These are phyloP conservation scores for Muscicapa adusta DNA, from an alignment of 2,113 vertebrate genomes.

Conservation along the genomic window DNA sequence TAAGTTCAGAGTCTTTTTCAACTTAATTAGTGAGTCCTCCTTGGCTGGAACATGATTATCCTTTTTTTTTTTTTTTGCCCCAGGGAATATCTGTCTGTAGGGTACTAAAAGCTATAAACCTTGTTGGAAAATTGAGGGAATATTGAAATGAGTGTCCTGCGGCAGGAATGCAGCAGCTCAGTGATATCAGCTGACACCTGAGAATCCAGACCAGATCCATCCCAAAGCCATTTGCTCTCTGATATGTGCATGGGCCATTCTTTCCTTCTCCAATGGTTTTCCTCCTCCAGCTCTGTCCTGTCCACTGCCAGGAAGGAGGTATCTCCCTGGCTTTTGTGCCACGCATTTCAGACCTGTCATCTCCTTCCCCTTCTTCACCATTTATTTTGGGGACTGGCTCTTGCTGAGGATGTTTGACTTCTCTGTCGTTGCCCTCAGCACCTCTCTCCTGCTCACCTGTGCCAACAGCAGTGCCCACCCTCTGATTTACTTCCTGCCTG, in stretches of 20 bases:
- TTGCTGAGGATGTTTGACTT: too few relatives aligned
- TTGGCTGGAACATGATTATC: neutral
- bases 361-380: too few relatives aligned
- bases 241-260: neutral
- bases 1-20: neutral
- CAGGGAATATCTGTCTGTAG: neutral
- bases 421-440: too few relatives aligned
- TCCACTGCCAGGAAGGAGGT: neutral
- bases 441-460: too few relatives aligned
- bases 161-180: neutral
- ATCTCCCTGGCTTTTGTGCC: neutral
- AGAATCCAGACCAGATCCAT: neutral
- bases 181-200: neutral
- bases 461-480: too few relatives aligned
- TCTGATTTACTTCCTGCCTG: too few relatives aligned
- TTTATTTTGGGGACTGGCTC: too few relatives aligned
- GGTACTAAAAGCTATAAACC: neutral
- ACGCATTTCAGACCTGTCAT: fast-evolving
- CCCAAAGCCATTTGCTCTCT: too few relatives aligned
- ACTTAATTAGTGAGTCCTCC: neutral
- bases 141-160: neutral
- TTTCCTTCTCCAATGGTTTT: neutral
- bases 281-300: neutral
- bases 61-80: too few relatives aligned
- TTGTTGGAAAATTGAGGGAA: neutral